These are phyloP conservation scores for Patella pellucida DNA, from an alignment of 2,888 invertebrate species.

Conservation along the genomic window DNA sequence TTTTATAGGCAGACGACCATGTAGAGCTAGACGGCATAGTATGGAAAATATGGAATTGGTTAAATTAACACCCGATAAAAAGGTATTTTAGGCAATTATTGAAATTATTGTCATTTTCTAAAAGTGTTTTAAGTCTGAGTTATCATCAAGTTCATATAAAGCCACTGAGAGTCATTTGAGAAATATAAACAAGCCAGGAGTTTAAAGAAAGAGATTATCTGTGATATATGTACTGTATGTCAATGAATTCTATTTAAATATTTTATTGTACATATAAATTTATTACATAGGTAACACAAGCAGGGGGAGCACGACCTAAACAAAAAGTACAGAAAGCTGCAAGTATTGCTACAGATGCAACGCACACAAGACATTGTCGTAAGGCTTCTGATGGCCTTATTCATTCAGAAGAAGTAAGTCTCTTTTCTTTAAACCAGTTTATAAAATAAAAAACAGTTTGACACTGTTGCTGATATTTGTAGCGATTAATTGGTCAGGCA, in stretches of 20 bases:
- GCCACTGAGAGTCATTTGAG: too few species aligned
- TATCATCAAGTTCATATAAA: too few species aligned
- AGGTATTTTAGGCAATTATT: constrained; percentile 32
- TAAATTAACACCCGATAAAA: constrained; percentile 77
- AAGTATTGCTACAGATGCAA: constrained; percentile 58
- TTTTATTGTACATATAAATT: neutral
- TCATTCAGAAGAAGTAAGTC: constrained; percentile 6
- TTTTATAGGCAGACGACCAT: constrained; percentile 36
- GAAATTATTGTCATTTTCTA: too few species aligned
- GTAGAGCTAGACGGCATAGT: constrained; percentile 73
- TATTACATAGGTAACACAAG: neutral
- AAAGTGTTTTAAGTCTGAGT: too few species aligned
- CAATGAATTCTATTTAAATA: neutral
- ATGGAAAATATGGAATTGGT: constrained; percentile 97
- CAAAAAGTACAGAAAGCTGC: constrained; percentile 65
- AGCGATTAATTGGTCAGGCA: too few species aligned
- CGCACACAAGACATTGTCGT: constrained; percentile 23
- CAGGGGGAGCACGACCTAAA: constrained; percentile 56
- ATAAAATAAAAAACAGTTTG: neutral
- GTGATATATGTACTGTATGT: too few species aligned
- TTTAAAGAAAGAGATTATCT: too few species aligned
- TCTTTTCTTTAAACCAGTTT: too few species aligned
- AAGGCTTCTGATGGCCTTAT: constrained; percentile 6
- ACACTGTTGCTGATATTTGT: neutral
- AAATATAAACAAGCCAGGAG: too few species aligned